Percentiles rank a stretch among this genome's conserved stretches.
phyloP scores from a whole-genome alignment of 2,797 vertebrate species.

The Ceryle rudis region DNA sequence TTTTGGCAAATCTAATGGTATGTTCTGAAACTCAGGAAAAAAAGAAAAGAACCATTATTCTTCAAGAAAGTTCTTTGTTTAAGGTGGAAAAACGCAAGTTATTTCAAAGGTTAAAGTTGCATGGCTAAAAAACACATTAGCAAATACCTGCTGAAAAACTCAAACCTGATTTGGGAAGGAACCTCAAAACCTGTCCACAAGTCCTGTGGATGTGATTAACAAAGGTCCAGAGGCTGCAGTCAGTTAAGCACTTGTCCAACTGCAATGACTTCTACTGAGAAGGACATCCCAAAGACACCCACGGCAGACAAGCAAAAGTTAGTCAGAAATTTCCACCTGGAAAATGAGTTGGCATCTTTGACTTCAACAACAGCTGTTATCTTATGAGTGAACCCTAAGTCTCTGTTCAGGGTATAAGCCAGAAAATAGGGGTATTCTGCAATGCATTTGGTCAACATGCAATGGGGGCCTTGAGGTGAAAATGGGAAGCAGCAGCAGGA shows the following conservation, averaged over 20 bases:
- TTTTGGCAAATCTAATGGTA: not conserved
- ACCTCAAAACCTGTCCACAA: not conserved
- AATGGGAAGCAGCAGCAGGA: not conserved
- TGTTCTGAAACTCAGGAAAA: not conserved
- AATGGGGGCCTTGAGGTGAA: not conserved
- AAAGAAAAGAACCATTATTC: not conserved
- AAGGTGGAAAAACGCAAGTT: not conserved
- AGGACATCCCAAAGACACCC: not conserved
- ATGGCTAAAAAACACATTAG: not conserved
- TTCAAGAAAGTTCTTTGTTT: not conserved
- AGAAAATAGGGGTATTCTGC: not conserved
- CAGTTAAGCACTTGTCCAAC: not conserved
- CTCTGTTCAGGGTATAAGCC: too few relatives aligned
- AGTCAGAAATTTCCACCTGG: not conserved
- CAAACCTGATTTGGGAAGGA: not conserved
- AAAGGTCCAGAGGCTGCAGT: not conserved
- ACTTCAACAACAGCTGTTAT: not conserved
- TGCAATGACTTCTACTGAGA: not conserved
- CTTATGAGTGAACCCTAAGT: rapidly evolving
- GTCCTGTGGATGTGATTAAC: not conserved
- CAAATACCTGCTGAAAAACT: not conserved
- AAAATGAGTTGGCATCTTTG: not conserved
- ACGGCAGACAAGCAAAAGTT: not conserved
- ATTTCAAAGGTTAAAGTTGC: not conserved
- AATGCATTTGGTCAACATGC: rapidly evolving